Percentiles rank a stretch among this genome's conserved stretches.
These are phyloP conservation scores for Dromococcyx pavoninus DNA, from an alignment of 2,797 vertebrate species.

Conservation along the genomic window DNA sequence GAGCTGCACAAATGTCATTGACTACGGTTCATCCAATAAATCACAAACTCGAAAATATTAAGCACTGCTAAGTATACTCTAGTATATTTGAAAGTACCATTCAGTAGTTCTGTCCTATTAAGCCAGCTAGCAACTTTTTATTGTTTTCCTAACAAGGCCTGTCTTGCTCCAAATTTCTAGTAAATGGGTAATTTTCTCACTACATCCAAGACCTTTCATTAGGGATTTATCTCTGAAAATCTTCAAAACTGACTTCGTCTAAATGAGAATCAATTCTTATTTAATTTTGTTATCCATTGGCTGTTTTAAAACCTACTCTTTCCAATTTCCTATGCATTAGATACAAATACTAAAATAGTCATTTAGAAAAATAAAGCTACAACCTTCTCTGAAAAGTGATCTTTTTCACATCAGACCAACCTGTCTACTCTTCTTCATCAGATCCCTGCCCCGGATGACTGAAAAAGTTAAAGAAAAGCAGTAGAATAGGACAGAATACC, in stretches of 20 bases:
- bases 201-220: background rate
- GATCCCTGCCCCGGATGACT: background rate
- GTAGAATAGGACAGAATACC: background rate
- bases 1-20: conserved; percentile 1
- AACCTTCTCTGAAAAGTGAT: background rate
- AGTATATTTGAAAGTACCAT: background rate
- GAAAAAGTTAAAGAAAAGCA: background rate
- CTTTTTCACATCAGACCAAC: background rate
- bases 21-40: conserved; percentile 5
- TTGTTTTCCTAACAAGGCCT: background rate
- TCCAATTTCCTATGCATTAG: background rate
- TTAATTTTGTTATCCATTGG: background rate
- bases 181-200: background rate
- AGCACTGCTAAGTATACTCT: conserved; percentile 11
- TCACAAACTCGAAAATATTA: conserved; percentile 1
- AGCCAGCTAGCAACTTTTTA: background rate
- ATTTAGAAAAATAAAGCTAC: background rate
- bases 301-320: background rate
- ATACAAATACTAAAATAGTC: background rate
- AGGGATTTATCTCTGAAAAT: background rate
- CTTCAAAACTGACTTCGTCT: background rate
- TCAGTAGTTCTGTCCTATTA: background rate
- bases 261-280: background rate
- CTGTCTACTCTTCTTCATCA: background rate
- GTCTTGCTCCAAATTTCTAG: background rate